Percentiles rank a stretch among this genome's conserved stretches.
phyloP scores from a whole-genome alignment of 2,113 vertebrate genomes.

The Rattus rattus region DNA sequence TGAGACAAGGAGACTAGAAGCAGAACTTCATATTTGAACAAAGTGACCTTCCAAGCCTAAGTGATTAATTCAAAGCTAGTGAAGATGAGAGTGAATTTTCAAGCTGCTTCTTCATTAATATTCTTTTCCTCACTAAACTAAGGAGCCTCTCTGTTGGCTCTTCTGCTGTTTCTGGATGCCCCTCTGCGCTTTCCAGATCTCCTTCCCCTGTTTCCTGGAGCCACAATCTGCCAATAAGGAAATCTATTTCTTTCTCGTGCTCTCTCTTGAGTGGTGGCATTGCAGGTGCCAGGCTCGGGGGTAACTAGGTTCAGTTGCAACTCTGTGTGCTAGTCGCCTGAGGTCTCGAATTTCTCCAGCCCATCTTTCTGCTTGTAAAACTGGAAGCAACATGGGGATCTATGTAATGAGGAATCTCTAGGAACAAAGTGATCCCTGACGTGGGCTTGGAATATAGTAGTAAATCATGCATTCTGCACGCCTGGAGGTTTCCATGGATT shows the following conservation, averaged over 20 bases:
- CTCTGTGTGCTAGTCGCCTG: not conserved
- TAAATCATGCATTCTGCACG: not conserved
- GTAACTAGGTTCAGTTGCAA: rapidly evolving
- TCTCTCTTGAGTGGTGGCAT: not conserved
- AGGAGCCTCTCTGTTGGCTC: not conserved
- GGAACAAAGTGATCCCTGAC: not conserved
- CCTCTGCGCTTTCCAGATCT: not conserved
- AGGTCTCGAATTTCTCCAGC: not conserved
- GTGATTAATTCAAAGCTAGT: constrained; percentile 41
- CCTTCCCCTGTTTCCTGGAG: not conserved
- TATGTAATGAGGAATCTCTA: not conserved
- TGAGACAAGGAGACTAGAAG: not conserved
- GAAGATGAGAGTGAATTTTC: not conserved
- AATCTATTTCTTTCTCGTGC: not conserved
- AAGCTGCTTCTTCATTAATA: too few species aligned
- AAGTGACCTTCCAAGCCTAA: not conserved
- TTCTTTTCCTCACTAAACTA: not conserved
- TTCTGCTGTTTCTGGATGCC: not conserved
- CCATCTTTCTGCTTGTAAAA: not conserved
- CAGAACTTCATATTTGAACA: not conserved
- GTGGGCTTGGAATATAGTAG: not conserved
- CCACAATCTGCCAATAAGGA: not conserved
- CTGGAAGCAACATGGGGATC: not conserved
- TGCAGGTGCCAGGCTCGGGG: rapidly evolving
- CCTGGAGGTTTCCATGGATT: not conserved